Percentiles rank a stretch among this genome's conserved stretches.
phyloP scores from a whole-genome alignment of 2,888 invertebrate genomes.

The Flabesymbios commensalis region DNA sequence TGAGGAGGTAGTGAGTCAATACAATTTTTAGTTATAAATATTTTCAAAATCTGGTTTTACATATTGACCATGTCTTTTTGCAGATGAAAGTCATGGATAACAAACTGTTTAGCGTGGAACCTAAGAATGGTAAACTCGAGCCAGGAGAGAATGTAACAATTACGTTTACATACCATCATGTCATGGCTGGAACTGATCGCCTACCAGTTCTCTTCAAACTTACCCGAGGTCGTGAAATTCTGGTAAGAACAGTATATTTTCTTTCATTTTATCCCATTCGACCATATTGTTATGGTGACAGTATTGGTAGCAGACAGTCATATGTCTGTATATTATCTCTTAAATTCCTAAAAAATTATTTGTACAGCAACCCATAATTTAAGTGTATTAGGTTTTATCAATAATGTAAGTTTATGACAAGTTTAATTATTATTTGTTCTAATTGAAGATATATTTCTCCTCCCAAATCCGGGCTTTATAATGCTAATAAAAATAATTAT shows the following conservation, averaged over 20 bases:
- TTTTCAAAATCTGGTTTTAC: neutral
- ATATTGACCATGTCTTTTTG: slow-evolving; percentile 8
- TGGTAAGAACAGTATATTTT: slow-evolving; percentile 47
- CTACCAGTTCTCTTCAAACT: slow-evolving; percentile 59
- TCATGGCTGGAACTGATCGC: slow-evolving; percentile 57
- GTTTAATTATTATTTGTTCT: no score
- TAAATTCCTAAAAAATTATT: no score
- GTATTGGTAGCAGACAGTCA: no score
- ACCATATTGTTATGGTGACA: neutral
- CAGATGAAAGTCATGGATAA: slow-evolving; percentile 62
- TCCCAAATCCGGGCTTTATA: no score
- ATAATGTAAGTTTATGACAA: no score
- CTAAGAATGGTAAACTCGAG: slow-evolving; percentile 50
- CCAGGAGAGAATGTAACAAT: slow-evolving; percentile 54
- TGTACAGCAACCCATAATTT: no score
- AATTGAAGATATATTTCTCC: no score
- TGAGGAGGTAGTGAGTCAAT: no score
- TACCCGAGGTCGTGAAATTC: slow-evolving; percentile 55
- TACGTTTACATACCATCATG: slow-evolving; percentile 56
- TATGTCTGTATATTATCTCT: no score
- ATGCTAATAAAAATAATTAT: no score
- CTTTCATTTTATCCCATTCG: neutral
- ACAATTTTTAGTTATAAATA: neutral
- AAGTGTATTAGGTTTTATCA: no score
- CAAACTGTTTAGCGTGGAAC: slow-evolving; percentile 56